Evolutionary conservation across 2,113 vertebrate genomes (phyloP).

Genomic region (Puma concolor): DNA sequence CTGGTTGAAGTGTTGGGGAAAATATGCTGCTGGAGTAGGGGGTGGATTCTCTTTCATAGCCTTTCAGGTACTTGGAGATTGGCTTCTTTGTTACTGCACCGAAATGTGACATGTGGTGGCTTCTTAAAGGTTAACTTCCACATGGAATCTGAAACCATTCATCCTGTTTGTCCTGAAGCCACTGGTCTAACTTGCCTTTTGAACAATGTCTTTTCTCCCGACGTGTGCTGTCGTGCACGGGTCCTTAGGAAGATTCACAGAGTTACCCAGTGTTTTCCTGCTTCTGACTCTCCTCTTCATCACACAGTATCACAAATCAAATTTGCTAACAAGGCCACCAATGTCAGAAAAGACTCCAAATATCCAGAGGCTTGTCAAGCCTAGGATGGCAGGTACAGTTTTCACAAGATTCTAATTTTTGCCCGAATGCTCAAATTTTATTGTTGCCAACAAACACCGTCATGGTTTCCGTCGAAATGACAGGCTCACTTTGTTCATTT

Average conservation of each 20-base stretch:
- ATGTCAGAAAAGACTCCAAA: not conserved
- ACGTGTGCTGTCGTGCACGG: accelerated
- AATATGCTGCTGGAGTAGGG: not conserved
- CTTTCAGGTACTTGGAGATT: not conserved
- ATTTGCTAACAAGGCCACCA: not conserved
- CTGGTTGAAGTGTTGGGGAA: not conserved
- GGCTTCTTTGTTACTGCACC: not conserved
- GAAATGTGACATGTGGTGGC: not conserved
- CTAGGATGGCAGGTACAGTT: not conserved
- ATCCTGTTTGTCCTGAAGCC: not conserved
- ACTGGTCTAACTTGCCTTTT: not conserved
- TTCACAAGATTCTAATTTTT: not conserved
- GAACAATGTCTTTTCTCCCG: not conserved
- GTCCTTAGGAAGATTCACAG: not conserved
- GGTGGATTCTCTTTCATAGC: not conserved
- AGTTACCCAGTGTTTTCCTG: not conserved
- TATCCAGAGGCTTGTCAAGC: not conserved
- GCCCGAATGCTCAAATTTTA: not conserved
- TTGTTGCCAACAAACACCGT: not conserved
- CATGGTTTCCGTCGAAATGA: not conserved
- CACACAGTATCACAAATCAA: not conserved
- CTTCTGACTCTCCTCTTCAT: not conserved
- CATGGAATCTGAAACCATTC: not conserved
- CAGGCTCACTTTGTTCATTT: not conserved
- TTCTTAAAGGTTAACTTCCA: not conserved